A percentile compares a stretch with the other conserved stretches of the same genome.
phyloP scores from a whole-genome alignment of 2,888 invertebrate genomes.

The Acronicta leporina region DNA sequence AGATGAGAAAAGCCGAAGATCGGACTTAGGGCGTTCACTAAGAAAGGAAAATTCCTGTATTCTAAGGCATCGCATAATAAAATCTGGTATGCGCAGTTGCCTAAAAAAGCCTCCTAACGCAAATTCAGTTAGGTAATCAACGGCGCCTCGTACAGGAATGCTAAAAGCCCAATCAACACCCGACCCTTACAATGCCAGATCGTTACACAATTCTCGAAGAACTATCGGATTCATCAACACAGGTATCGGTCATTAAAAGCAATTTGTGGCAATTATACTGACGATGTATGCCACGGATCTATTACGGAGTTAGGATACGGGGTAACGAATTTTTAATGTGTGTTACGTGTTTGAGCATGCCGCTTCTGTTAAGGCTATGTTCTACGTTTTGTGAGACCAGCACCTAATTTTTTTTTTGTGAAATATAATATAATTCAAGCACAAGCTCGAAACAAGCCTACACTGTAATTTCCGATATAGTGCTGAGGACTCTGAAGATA shows the following conservation, averaged over 20 bases:
- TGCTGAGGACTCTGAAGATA: too few species aligned
- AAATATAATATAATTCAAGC: too few species aligned
- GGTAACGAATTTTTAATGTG: slow-evolving; percentile 84
- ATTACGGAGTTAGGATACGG: slow-evolving; percentile 53
- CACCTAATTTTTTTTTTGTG: too few species aligned
- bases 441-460: too few species aligned
- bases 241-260: slow-evolving; percentile 65
- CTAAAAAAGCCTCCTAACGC: background rate
- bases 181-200: slow-evolving; percentile 42
- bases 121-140: slow-evolving; percentile 31
- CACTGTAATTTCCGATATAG: too few species aligned
- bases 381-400: background rate
- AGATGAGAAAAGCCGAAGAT: too few species aligned
- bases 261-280: slow-evolving; percentile 82
- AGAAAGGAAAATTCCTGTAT: too few species aligned
- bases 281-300: slow-evolving; percentile 66
- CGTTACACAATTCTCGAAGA: slow-evolving; percentile 38
- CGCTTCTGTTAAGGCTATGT: slow-evolving; percentile 70
- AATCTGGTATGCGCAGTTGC: too few species aligned
- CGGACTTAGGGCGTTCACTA: too few species aligned
- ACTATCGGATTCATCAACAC: slow-evolving; percentile 63
- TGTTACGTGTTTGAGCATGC: slow-evolving; percentile 70
- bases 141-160: slow-evolving; percentile 25
- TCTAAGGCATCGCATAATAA: too few species aligned
- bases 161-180: slow-evolving; percentile 47